Conservation (phyloP, 2,797 vertebrate species). For the Dipus sagitta region DNA sequence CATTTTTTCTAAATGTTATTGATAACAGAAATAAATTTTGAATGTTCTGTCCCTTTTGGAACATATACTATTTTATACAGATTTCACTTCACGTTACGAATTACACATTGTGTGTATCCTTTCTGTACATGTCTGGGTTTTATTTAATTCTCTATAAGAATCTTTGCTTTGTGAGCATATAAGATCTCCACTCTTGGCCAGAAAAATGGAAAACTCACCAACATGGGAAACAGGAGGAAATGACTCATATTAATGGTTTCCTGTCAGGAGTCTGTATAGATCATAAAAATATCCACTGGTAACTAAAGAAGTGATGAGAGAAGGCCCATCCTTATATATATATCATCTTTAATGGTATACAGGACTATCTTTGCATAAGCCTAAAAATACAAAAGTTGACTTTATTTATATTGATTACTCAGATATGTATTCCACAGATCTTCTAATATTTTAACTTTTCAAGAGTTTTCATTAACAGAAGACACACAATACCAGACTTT, state of each 20-base stretch:
- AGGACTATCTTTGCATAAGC: neutral
- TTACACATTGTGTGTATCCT: neutral
- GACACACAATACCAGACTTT: constrained; percentile 29
- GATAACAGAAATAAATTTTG: neutral
- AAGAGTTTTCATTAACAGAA: constrained; percentile 64
- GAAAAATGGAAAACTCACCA: neutral
- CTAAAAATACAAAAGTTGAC: neutral
- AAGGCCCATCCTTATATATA: neutral
- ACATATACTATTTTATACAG: constrained; percentile 11
- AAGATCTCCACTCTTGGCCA: neutral
- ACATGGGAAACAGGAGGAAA: neutral
- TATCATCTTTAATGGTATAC: neutral
- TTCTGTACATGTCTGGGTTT: neutral
- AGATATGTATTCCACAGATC: neutral
- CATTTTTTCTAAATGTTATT: neutral
- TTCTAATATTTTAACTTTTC: constrained; percentile 56
- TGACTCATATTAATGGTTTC: neutral
- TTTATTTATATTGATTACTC: constrained; percentile 58
- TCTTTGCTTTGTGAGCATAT: neutral
- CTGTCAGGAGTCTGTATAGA: constrained; percentile 2
- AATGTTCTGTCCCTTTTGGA: neutral
- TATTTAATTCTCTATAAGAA: neutral
- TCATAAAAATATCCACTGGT: neutral
- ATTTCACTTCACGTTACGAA: neutral
- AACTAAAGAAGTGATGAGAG: neutral